A percentile compares a stretch with the other conserved stretches of the same genome.
Conservation (phyloP, 2,797 vertebrate species). For the Sandelia bainsii region DNA sequence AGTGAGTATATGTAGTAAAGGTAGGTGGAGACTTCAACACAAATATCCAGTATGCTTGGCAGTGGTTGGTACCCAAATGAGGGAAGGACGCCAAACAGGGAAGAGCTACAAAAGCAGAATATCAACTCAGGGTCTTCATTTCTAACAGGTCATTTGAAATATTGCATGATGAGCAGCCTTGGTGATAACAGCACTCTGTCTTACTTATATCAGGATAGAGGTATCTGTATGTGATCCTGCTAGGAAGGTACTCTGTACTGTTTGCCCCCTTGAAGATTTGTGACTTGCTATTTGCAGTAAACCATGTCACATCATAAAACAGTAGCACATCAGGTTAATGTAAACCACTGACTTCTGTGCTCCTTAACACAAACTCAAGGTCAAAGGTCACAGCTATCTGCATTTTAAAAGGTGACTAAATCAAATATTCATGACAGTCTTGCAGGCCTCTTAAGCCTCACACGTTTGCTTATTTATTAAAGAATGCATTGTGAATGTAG, state of each 20-base stretch:
- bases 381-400: constrained; percentile 65
- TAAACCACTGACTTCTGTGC: constrained; percentile 58
- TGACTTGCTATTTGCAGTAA: constrained; percentile 24
- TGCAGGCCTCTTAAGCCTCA: constrained; percentile 42
- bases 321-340: constrained; percentile 18
- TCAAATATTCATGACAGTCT: constrained; percentile 76
- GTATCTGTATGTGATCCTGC: constrained; percentile 50
- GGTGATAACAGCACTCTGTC: constrained; percentile 7
- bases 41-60: constrained; percentile 4
- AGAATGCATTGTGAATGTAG: constrained; percentile 39
- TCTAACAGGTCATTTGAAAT: constrained; percentile 3
- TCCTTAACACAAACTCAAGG: constrained; percentile 54
- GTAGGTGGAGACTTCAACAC: constrained; percentile 5
- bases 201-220: constrained; percentile 9
- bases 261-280: constrained; percentile 50
- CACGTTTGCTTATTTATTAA: constrained; percentile 71
- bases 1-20: background rate
- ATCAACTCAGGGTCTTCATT: constrained; percentile 1
- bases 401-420: constrained; percentile 69
- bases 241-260: constrained; percentile 32
- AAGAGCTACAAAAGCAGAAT: constrained; percentile 12
- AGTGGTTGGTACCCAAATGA: background rate
- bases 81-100: constrained; percentile 1
- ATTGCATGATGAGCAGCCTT: constrained; percentile 9
- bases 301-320: constrained; percentile 32